Conservation (phyloP, 2,113 vertebrate species). For the Tretioscincus oriximinensis region DNA sequence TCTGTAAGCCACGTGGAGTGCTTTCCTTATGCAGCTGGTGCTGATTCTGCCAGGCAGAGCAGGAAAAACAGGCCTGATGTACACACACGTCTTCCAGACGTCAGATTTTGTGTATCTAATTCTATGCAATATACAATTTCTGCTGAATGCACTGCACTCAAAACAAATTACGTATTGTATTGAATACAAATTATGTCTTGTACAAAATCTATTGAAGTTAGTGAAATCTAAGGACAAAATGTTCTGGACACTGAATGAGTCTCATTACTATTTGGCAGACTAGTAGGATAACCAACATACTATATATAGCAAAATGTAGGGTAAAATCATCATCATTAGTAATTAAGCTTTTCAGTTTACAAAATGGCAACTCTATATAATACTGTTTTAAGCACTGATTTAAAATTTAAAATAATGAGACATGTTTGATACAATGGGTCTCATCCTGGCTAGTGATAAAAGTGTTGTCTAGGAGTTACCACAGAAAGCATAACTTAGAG, state of each 20-base stretch:
- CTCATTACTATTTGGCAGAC: not conserved
- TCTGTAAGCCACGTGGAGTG: constrained; percentile 26
- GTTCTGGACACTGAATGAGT: not conserved
- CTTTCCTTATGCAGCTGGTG: constrained; percentile 29
- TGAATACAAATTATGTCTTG: too few species aligned
- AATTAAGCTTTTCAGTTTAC: not conserved
- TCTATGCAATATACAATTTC: not conserved
- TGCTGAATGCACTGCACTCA: too few species aligned
- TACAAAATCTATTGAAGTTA: not conserved
- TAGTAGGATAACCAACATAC: not conserved
- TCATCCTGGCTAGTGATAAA: not conserved
- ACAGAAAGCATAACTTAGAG: not conserved
- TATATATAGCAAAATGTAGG: not conserved
- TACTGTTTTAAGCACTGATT: not conserved
- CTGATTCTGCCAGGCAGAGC: constrained; percentile 24
- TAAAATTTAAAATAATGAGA: not conserved
- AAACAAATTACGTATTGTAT: too few species aligned
- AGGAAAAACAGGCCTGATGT: constrained; percentile 9
- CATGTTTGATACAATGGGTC: too few species aligned
- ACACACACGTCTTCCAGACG: not conserved
- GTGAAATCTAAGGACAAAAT: not conserved
- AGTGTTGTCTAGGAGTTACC: not conserved
- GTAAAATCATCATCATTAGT: too few species aligned
- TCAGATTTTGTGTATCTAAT: not conserved
- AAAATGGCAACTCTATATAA: not conserved